phyloP scores from a whole-genome alignment of 2,113 vertebrate genomes.

The Notiomystis cincta region DNA sequence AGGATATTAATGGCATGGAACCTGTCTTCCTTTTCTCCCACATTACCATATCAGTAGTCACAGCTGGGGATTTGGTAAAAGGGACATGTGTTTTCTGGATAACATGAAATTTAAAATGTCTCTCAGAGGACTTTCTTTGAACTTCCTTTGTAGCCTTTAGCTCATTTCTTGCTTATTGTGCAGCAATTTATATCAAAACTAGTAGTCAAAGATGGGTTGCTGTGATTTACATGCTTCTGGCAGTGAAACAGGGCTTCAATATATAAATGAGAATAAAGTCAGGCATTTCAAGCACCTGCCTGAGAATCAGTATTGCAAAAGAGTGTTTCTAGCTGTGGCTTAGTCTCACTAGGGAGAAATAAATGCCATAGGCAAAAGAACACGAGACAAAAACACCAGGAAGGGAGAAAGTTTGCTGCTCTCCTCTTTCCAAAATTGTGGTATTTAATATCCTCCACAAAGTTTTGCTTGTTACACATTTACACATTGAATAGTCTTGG shows the following conservation, averaged over 20 bases:
- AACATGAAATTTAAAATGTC: not conserved
- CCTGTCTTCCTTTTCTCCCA: not conserved
- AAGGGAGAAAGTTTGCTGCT: not conserved
- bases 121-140: not conserved
- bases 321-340: not conserved
- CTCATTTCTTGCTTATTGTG: not conserved
- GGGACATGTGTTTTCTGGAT: not conserved
- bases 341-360: not conserved
- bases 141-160: not conserved
- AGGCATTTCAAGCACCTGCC: not conserved
- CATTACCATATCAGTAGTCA: not conserved
- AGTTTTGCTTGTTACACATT: not conserved
- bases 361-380: not conserved
- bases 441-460: not conserved
- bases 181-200: not conserved
- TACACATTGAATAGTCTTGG: not conserved
- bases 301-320: not conserved
- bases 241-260: not conserved
- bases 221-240: slow-evolving; percentile 6
- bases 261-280: not conserved
- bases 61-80: not conserved
- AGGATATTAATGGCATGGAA: not conserved
- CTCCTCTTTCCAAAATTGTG: not conserved
- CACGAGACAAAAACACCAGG: not conserved
- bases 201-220: not conserved